Evolutionary conservation across 2,888 invertebrate species (phyloP).

Genomic region (Andrena fulva): DNA sequence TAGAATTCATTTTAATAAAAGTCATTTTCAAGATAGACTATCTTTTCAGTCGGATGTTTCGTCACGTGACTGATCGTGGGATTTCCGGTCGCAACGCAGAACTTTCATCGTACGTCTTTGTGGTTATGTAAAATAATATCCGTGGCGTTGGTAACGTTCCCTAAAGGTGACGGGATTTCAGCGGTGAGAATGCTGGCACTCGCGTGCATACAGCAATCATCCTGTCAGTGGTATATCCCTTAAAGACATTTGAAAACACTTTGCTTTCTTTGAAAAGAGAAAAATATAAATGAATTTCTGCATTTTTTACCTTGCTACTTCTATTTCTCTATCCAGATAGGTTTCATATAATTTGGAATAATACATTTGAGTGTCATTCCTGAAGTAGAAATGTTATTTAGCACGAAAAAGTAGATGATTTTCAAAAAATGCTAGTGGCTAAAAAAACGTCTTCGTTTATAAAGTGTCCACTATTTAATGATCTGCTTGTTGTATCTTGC

Average conservation of each 20-base stretch:
- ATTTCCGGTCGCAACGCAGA: slow-evolving; percentile 33
- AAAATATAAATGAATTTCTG: too few relatives aligned
- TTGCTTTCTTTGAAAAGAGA: neutral
- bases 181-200: slow-evolving; percentile 8
- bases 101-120: slow-evolving; percentile 27
- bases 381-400: too few relatives aligned
- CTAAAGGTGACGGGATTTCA: slow-evolving; percentile 34
- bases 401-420: too few relatives aligned
- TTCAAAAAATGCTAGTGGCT: too few relatives aligned
- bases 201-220: neutral
- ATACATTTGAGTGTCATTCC: too few relatives aligned
- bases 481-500: too few relatives aligned
- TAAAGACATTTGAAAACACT: neutral
- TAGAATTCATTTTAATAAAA: too few relatives aligned
- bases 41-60: slow-evolving; percentile 12
- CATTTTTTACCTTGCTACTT: too few relatives aligned
- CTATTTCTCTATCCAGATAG: too few relatives aligned
- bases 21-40: slow-evolving; percentile 1
- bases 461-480: too few relatives aligned
- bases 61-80: slow-evolving; percentile 12
- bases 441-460: too few relatives aligned
- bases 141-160: slow-evolving; percentile 41
- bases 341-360: too few relatives aligned
- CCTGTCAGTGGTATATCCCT: neutral
- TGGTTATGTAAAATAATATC: slow-evolving; percentile 46